Evolutionary conservation across 2,888 invertebrate genomes (phyloP).

Genomic region (Parnassius mnemosyne): DNA sequence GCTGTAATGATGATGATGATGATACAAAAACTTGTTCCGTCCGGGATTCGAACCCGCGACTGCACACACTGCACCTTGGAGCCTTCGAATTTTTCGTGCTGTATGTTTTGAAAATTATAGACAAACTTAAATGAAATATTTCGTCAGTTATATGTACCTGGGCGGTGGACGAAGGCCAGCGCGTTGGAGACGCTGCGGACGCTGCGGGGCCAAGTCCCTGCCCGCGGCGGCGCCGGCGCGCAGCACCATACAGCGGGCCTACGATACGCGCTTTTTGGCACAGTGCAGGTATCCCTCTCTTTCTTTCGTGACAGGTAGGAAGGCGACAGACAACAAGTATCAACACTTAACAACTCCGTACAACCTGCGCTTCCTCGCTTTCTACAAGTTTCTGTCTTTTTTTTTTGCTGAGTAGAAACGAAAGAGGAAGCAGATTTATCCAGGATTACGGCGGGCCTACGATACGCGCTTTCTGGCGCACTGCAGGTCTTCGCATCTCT

Average conservation of each 20-base stretch:
- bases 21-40: too few species aligned
- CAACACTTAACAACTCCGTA: background rate
- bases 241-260: slow-evolving; percentile 56
- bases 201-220: slow-evolving; percentile 61
- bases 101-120: too few species aligned
- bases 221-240: slow-evolving; percentile 43
- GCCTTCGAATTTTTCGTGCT: too few species aligned
- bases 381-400: too few species aligned
- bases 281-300: slow-evolving; percentile 52
- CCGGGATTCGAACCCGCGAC: too few species aligned
- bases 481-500: slow-evolving; percentile 53
- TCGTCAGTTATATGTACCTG: slow-evolving; percentile 64
- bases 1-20: too few species aligned
- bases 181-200: slow-evolving; percentile 56
- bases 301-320: background rate
- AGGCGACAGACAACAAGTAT: background rate
- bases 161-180: slow-evolving; percentile 56
- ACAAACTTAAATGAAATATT: background rate
- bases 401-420: too few species aligned
- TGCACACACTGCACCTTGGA: too few species aligned
- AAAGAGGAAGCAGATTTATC: too few species aligned
- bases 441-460: slow-evolving; percentile 49
- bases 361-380: too few species aligned
- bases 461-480: slow-evolving; percentile 53
- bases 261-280: slow-evolving; percentile 54